Evolutionary conservation across 2,797 vertebrate genomes (phyloP).

Genomic region (Xerus rutilus): DNA sequence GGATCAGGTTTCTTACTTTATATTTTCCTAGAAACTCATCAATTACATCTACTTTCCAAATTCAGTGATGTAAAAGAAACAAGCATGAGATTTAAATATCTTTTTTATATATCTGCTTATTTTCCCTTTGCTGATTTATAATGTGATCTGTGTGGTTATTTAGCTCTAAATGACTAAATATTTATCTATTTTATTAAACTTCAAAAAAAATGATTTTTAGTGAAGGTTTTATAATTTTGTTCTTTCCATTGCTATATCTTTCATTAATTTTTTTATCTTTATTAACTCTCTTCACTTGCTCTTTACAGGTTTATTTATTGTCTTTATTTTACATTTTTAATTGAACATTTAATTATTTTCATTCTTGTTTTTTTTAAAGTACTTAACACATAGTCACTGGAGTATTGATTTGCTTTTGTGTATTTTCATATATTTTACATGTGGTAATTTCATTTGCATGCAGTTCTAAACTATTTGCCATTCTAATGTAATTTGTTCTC

Average conservation of each 20-base stretch:
- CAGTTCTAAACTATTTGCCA: background rate
- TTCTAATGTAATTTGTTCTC: background rate
- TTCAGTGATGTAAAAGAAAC: background rate
- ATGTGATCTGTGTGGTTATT: background rate
- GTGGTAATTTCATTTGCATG: background rate
- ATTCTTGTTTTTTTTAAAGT: background rate
- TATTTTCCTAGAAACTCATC: background rate
- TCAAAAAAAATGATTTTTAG: background rate
- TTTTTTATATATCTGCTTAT: background rate
- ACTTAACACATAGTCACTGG: background rate
- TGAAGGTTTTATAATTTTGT: background rate
- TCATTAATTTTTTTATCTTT: constrained; percentile 51
- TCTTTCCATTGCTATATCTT: background rate
- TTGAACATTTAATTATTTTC: background rate
- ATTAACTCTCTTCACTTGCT: background rate
- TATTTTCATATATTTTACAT: background rate
- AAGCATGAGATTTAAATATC: background rate
- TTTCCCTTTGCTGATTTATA: background rate
- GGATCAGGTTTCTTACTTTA: background rate
- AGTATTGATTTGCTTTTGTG: background rate
- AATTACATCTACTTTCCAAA: background rate
- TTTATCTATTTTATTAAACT: background rate
- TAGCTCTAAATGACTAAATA: constrained; percentile 20
- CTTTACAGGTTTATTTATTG: background rate
- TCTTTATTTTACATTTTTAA: background rate